Evolutionary conservation across 92 coral and sea anemone genomes (phyloP), one percentile per base, ranked within the genome.

Genomic region (Bergia puertoricense): DNA sequence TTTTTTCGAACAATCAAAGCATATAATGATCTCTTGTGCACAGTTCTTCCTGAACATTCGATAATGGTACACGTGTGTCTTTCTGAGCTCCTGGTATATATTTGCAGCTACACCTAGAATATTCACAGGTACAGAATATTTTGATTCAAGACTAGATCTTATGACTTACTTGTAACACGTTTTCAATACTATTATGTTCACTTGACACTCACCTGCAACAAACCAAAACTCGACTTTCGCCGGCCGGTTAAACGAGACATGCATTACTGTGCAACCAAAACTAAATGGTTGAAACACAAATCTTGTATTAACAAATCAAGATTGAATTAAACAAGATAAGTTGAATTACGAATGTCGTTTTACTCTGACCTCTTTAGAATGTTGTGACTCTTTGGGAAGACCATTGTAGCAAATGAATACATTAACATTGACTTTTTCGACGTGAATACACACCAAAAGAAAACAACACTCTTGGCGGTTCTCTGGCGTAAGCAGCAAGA

Each of bases 151-250:
- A 43, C 43, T 1, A 45, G 67, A 43, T 84, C 87, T 71, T 74
- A 48, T 36, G 1, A 6, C 38, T 74, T 38, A 37, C 13, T 84
- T 50, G 30, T 71, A 84, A 84, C 79, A 72, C 51, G 78, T 44
- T 68, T 39, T 51, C 78, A 84, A 68, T 84, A 69, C 45, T 5
- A 30, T 36, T 23, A 40, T 84, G 79, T 68, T 48, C 79, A 71
- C 68, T 46, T 37, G 78, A 84, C 87, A 30, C 16, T 74, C 87
- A 84, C 87, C 79, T 71, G 87, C 79, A 71, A 51, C 69, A 66
- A 82, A 20, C 40, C 4, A 18, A 1, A 67, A 48, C 9, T 71
- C 77, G 65, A 78, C 51, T 83, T 23, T 50, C 45, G 79, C 79
- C 59, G 76, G 76, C 59, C 45, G 67, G 79, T 68, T n/a, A 22